Evolutionary conservation across 2,888 invertebrate species (phyloP).

Genomic region (Tridacna crocea): DNA sequence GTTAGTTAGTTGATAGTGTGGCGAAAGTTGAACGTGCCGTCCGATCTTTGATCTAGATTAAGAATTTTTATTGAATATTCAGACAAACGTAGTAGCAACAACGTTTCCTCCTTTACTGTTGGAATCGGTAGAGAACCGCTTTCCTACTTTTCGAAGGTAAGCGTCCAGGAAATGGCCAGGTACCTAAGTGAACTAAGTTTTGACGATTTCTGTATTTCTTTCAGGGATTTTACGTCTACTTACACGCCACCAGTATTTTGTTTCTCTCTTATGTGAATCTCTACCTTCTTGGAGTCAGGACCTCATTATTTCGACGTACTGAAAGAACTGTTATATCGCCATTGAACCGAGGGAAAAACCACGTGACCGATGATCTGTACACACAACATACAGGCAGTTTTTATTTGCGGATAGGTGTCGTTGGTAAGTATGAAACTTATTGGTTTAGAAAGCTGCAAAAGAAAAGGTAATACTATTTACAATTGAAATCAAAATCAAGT

Average conservation of each 20-base stretch:
- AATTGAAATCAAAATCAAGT: no score
- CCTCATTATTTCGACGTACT: slow-evolving; percentile 50
- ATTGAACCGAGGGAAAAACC: slow-evolving; percentile 72
- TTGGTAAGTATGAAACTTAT: slow-evolving; percentile 54
- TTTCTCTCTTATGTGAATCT: slow-evolving; percentile 80
- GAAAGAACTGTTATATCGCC: slow-evolving; percentile 50
- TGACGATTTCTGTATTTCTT: background rate
- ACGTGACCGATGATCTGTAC: slow-evolving; percentile 54
- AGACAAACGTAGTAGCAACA: no score
- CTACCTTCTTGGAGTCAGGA: slow-evolving; percentile 86
- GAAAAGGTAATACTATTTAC: background rate
- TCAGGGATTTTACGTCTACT: slow-evolving; percentile 82
- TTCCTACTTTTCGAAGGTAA: no score
- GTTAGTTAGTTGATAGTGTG: no score
- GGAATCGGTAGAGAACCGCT: no score
- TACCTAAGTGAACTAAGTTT: no score
- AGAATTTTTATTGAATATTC: no score
- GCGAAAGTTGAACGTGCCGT: no score
- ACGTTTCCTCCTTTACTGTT: no score
- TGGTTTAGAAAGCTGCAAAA: background rate
- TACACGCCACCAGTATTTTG: slow-evolving; percentile 75
- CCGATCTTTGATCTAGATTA: no score
- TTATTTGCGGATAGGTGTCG: slow-evolving; percentile 81
- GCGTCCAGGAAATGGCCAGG: no score
- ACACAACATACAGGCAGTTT: slow-evolving; percentile 80